Percentiles rank a stretch among this genome's conserved stretches.
These are phyloP conservation scores for Gobio gobio DNA, from an alignment of 2,113 vertebrate species.

Conservation along the genomic window DNA sequence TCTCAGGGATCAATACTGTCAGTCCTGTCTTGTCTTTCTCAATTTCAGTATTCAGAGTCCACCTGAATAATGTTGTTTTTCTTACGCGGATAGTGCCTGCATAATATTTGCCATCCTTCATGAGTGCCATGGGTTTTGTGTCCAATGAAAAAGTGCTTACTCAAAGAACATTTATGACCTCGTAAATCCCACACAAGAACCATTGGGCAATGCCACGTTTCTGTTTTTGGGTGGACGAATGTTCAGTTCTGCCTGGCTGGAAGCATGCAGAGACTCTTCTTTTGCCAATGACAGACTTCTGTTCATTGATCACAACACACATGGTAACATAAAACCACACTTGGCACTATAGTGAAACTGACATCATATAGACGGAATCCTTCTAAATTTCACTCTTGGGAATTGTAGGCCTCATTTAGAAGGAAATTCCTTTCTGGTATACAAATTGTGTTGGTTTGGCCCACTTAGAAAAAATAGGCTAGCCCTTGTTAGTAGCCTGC, in stretches of 20 bases:
- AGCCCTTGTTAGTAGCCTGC: neutral
- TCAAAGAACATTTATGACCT: slow-evolving; percentile 30
- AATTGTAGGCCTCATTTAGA: slow-evolving; percentile 1
- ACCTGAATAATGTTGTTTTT: neutral
- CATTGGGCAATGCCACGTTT: slow-evolving; percentile 21
- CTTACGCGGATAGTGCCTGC: neutral
- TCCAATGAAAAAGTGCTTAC: slow-evolving; percentile 42
- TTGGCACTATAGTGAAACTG: neutral
- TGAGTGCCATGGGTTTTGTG: neutral
- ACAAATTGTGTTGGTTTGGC: slow-evolving; percentile 10
- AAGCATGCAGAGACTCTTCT: neutral
- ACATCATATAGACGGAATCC: neutral
- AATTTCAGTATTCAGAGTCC: neutral
- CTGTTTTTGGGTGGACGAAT: slow-evolving; percentile 23
- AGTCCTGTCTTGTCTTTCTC: neutral
- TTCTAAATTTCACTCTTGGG: slow-evolving; percentile 16
- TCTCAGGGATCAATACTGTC: neutral
- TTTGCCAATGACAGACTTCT: slow-evolving; percentile 6
- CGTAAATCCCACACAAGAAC: slow-evolving; percentile 22
- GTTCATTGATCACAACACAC: neutral
- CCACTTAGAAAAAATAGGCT: slow-evolving; percentile 34
- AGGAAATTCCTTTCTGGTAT: slow-evolving; percentile 24
- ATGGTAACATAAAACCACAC: slow-evolving; percentile 11
- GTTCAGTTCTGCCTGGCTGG: neutral
- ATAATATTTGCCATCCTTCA: neutral